phyloP scores from a whole-genome alignment of 1,140 invertebrate genomes.

The Mycetomoellerius zeteki region DNA sequence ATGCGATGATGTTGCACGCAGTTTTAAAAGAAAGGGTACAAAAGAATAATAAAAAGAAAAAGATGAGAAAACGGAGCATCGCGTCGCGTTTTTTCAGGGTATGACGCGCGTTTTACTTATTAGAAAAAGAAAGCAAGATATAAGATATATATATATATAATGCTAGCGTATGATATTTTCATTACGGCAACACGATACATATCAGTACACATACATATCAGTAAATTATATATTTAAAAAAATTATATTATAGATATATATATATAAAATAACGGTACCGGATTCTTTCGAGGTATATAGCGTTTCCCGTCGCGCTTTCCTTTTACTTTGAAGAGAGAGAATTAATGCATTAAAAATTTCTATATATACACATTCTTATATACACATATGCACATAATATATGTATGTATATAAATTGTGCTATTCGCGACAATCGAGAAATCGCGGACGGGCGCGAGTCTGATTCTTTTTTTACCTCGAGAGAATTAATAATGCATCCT shows the following conservation, averaged over 20 bases:
- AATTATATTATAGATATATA: constrained; percentile 36
- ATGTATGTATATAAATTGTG: constrained; percentile 36
- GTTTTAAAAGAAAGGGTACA: constrained; percentile 68
- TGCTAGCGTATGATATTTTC: constrained; percentile 74
- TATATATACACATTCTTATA: neutral
- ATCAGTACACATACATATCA: constrained; percentile 77
- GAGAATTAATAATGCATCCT: constrained; percentile 49
- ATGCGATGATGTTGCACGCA: constrained; percentile 5
- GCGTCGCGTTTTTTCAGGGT: constrained; percentile 73
- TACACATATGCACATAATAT: neutral
- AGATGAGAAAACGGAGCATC: constrained; percentile 46
- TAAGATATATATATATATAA: constrained; percentile 63
- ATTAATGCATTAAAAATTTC: constrained; percentile 43
- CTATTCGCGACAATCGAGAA: constrained; percentile 54
- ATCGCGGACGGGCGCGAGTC: constrained; percentile 15
- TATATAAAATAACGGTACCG: constrained; percentile 7
- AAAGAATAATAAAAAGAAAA: constrained; percentile 33
- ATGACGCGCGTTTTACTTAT: constrained; percentile 69
- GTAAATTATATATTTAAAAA: constrained; percentile 61
- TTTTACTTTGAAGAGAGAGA: constrained; percentile 32
- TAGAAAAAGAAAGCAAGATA: constrained; percentile 45
- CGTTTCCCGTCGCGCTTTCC: constrained; percentile 23
- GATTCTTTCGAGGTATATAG: constrained; percentile 59
- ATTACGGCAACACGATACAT: constrained; percentile 74
- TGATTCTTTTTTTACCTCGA: constrained; percentile 41